Conservation (phyloP, 2,113 vertebrate genomes). For the Ammospiza nelsoni region DNA sequence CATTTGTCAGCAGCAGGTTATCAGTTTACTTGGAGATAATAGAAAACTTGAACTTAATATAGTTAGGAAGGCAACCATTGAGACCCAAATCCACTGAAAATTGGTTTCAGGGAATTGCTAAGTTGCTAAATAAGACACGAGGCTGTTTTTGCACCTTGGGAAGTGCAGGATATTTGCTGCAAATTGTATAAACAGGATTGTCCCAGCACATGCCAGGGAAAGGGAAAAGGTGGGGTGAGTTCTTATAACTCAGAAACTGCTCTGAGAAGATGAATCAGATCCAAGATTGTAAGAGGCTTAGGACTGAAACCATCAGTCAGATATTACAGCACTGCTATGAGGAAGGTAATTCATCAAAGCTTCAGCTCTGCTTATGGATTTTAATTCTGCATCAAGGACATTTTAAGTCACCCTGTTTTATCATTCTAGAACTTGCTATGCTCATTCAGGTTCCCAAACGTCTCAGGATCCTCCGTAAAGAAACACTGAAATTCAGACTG, state of each 20-base stretch:
- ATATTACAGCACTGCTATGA: background rate
- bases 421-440: background rate
- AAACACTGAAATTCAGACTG: background rate
- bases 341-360: slow-evolving; percentile 19
- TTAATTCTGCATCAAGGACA: background rate
- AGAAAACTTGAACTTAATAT: background rate
- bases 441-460: background rate
- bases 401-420: background rate
- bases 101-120: background rate
- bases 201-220: background rate
- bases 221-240: background rate
- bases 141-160: background rate
- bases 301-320: background rate
- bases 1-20: background rate
- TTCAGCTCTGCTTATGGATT: background rate
- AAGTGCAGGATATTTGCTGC: background rate
- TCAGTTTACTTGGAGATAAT: background rate
- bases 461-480: background rate
- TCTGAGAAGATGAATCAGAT: background rate
- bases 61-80: background rate
- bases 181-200: background rate
- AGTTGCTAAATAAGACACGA: background rate
- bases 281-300: slow-evolving; percentile 10
- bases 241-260: background rate
- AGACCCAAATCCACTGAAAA: background rate